Evolutionary conservation across 2,888 invertebrate genomes (phyloP), one percentile per base, ranked within the genome.

Genomic region (Euphydryas editha): DNA sequence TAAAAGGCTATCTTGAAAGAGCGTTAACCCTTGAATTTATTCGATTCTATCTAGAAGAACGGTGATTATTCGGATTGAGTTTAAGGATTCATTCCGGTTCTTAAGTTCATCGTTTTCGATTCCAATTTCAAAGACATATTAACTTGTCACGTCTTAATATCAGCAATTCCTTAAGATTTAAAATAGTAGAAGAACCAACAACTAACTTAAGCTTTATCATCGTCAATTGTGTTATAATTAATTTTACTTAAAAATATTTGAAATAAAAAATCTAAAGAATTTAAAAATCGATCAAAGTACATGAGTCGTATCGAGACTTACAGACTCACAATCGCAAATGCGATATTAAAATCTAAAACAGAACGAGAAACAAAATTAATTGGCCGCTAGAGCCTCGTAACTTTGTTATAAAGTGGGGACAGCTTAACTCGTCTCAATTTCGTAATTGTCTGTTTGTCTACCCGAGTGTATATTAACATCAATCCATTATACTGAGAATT

Each of bases 371-470:
- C 67, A 67, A 72, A 69, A 75, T 75, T 75, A 76, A 75, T 76
- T 71, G 69, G 68, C 49, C 66, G 60, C 67, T 67, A 54, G 70
- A 67, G 67, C 64, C 72, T 64, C 63, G 57, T 68, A 66, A 72
- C 73, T 73, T 69, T 66, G 69, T 74, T 73, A 70, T 70, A 71
- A 73, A 74, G 69, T 73, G 72, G 65, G 72, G 72, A 67, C 69
- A 70, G 70, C 71, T 69, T 68, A 72, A 72, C 70, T 72, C 72
- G 68, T 73, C 72, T 75, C 73, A 75, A 75, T 76, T 77, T 71
- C 59, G 67, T 75, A 73, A 76, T 77, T 73, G 71, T 73, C 63
- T 75, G 72, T 69, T 73, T 72, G 62, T 62, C 55, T 70, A 58
- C 42, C 24, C 59, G 20, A 56, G 49, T 56, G 55, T 57, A 61